Evolutionary conservation across 1,140 invertebrate species (phyloP).

Genomic region (Cylas formicarius): DNA sequence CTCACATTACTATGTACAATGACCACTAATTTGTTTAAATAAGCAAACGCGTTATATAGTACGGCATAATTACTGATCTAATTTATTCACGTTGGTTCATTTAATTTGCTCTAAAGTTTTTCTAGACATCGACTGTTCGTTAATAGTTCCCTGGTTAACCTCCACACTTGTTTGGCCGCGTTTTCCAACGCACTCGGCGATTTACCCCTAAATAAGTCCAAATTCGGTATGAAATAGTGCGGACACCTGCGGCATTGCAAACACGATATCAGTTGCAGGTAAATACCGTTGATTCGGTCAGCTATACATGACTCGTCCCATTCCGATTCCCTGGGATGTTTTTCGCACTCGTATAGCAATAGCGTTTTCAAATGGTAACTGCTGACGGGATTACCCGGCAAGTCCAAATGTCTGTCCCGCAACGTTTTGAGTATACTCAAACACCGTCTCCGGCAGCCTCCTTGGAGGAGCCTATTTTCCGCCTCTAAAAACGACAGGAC

Average conservation of each 20-base stretch:
- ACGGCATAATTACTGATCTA: no score
- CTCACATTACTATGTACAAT: slow-evolving; percentile 13
- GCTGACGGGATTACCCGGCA: slow-evolving; percentile 80
- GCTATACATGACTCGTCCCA: slow-evolving; percentile 87
- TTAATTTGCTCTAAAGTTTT: slow-evolving; percentile 60
- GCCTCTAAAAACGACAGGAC: slow-evolving; percentile 84
- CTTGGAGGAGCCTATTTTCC: slow-evolving; percentile 76
- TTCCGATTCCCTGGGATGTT: slow-evolving; percentile 83
- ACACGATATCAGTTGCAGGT: slow-evolving; percentile 91
- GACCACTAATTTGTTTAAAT: slow-evolving; percentile 5
- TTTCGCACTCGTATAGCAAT: slow-evolving; percentile 90
- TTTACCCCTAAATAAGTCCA: slow-evolving; percentile 86
- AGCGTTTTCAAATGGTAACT: slow-evolving; percentile 86
- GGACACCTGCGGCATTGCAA: slow-evolving; percentile 89
- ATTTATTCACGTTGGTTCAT: background rate
- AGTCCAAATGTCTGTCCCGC: slow-evolving; percentile 79
- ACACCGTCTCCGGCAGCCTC: slow-evolving; percentile 69
- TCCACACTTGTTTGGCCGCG: slow-evolving; percentile 87
- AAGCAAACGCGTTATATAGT: no score
- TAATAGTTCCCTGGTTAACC: slow-evolving; percentile 78
- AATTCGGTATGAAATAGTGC: slow-evolving; percentile 82
- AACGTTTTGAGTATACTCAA: slow-evolving; percentile 84
- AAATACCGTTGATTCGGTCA: slow-evolving; percentile 89
- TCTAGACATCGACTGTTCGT: slow-evolving; percentile 84
- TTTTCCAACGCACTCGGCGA: slow-evolving; percentile 78